Conservation (phyloP, 2,113 vertebrate species). For the Austrofundulus limnaeus region DNA sequence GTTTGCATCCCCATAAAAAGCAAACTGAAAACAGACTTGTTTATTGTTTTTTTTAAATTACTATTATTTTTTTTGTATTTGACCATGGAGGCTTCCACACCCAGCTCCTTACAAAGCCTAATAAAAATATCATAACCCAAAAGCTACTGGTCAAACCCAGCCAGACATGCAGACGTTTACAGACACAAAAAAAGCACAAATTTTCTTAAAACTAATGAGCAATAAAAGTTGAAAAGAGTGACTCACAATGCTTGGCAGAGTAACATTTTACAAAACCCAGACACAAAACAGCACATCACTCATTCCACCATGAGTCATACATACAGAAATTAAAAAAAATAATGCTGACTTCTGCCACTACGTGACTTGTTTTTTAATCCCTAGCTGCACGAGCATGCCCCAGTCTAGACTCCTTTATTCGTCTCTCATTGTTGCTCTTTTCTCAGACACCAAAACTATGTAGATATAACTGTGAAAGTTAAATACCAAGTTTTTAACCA, state of each 20-base stretch:
- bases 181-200: conserved; percentile 17
- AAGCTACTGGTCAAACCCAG: conserved; percentile 11
- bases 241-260: conserved; percentile 28
- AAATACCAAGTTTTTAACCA: no score
- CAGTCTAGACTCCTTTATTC: no score
- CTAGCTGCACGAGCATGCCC: no score
- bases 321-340: background rate
- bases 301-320: background rate
- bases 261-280: conserved; percentile 22
- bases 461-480: no score
- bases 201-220: conserved; percentile 30
- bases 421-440: no score
- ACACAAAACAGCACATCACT: conserved; percentile 6
- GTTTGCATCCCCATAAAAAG: conserved; percentile 10
- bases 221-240: conserved; percentile 35
- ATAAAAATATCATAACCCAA: conserved; percentile 27
- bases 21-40: conserved; percentile 42
- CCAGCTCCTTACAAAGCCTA: conserved; percentile 46
- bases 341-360: background rate
- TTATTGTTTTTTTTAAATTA: conserved; percentile 8
- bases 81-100: conserved; percentile 46
- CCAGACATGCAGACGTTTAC: conserved; percentile 27
- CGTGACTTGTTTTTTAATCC: no score
- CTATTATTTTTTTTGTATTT: conserved; percentile 17
- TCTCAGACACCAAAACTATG: no score